Evolutionary conservation across 1,140 invertebrate genomes (phyloP).

Genomic region (Berghia stephanieae): DNA sequence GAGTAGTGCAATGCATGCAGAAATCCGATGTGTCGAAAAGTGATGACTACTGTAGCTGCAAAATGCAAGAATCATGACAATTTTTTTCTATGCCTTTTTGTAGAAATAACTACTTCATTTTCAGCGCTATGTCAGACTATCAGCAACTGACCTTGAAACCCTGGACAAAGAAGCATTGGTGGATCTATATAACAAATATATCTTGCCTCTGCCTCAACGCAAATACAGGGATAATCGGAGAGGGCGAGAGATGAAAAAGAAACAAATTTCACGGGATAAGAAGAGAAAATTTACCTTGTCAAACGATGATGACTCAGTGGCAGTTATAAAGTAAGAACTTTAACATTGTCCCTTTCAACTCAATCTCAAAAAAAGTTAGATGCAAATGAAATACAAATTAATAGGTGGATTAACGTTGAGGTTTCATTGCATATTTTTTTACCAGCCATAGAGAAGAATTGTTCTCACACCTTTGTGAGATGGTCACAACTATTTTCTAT

Average conservation of each 20-base stretch:
- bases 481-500: too few species aligned
- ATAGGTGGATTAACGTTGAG: neutral
- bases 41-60: too few species aligned
- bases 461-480: too few species aligned
- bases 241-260: constrained; percentile 56
- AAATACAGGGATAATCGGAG: constrained; percentile 52
- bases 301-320: constrained; percentile 31
- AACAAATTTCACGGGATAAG: constrained; percentile 51
- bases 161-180: constrained; percentile 50
- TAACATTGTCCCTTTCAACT: neutral
- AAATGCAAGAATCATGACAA: too few species aligned
- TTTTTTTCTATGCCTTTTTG: too few species aligned
- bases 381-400: neutral
- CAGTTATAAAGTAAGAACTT: constrained; percentile 40
- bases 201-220: constrained; percentile 58
- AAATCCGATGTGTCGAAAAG: too few species aligned
- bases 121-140: constrained; percentile 32
- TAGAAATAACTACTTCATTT: neutral
- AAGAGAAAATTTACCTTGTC: constrained; percentile 41
- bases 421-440: neutral
- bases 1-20: too few species aligned
- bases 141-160: constrained; percentile 34
- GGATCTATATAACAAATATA: constrained; percentile 54
- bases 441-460: neutral
- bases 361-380: too few species aligned